Conservation (phyloP, 2,888 invertebrate species). For the Thymelicus lineola region DNA sequence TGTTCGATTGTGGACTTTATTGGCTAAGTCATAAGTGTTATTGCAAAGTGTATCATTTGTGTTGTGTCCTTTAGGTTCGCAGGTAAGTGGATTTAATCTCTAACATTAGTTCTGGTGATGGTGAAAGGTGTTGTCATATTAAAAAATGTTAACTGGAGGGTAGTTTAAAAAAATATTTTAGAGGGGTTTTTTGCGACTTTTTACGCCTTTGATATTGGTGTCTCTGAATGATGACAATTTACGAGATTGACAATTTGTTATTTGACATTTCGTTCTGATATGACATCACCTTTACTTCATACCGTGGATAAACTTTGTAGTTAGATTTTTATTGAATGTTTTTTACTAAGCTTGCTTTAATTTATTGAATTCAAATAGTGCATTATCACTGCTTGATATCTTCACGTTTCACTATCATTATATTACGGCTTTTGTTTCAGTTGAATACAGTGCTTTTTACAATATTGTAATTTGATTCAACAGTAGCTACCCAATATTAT, state of each 20-base stretch:
- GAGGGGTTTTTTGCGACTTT: no score
- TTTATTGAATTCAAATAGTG: no score
- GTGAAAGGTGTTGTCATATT: slow-evolving; percentile 13
- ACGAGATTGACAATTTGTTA: no score
- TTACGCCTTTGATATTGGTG: no score
- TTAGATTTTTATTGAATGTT: no score
- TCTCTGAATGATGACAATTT: no score
- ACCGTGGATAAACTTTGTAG: neutral
- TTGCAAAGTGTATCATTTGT: slow-evolving; percentile 9
- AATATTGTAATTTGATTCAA: no score
- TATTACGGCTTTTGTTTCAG: neutral
- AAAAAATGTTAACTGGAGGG: neutral
- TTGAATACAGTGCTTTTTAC: neutral
- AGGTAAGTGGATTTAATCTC: slow-evolving; percentile 13
- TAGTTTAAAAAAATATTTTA: neutral
- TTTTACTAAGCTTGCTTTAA: no score
- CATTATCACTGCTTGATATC: neutral
- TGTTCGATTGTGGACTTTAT: slow-evolving; percentile 3
- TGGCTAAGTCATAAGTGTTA: neutral
- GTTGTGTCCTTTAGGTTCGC: slow-evolving; percentile 14
- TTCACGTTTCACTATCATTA: neutral
- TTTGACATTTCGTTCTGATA: neutral
- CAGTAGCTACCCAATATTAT: no score
- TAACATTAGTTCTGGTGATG: neutral
- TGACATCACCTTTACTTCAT: neutral